Evolutionary conservation across 2,113 vertebrate genomes (phyloP), one percentile per base, ranked within the genome.

Genomic region (Phaethornis superciliosus): DNA sequence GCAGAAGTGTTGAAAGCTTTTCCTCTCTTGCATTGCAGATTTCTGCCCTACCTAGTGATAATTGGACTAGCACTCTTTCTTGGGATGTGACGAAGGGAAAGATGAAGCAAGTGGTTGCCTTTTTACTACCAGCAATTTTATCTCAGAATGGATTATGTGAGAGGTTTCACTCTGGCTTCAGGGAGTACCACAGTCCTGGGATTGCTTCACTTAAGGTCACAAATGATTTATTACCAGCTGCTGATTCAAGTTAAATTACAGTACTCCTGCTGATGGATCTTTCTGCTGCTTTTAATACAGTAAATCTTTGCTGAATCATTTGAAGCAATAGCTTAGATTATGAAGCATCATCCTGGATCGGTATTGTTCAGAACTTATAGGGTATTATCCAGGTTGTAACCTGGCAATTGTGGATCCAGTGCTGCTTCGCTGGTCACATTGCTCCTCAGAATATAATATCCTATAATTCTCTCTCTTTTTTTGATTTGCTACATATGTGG

Each of bases 201-300:
- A 82, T 56, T 92, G 47, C 67, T 91, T 88, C 75, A 85, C 44
- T 79, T 94, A 95, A 95, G 81, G 86, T 96, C 94, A 92, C 85
- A 94, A 95, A 87, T 77, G 94, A 81, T 90, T 88, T 81, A 84
- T 90, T 65, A 51, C 84, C 74, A 71, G 71, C 81, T 81, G 72
- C 64, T 63, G 94, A 94, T 95, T 90, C 92, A 94, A 92, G 88
- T 89, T 95, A 97, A 97, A 96, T 94, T 82, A 64, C 86, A 86
- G 59, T 74, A 55, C 81, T 81, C 54, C 80, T 76, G 28, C 63
- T 86, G 78, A 91, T 83, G 87, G 81, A 93, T 94, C 83, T 96
- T 93, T 91, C 86, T 71, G 40, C 81, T 93, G 44, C 80, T 94
- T 95, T 86, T 17, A 1, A 59, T 75, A 89, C 68, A 89, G 54